Evolutionary conservation across 2,797 vertebrate genomes (phyloP).

Genomic region (Oreortyx pictus): DNA sequence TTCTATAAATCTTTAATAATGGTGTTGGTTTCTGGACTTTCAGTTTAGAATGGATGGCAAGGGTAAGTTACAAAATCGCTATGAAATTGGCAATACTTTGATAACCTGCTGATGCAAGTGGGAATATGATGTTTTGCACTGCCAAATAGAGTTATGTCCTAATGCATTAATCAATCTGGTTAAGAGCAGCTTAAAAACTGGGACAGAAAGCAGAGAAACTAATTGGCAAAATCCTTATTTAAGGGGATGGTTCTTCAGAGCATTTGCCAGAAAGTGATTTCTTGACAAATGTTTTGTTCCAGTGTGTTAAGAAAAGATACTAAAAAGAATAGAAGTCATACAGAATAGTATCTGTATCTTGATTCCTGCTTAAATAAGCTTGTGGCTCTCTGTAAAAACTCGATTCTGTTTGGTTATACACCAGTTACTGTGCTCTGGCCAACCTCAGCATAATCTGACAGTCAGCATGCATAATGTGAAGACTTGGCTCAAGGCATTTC

Average conservation of each 20-base stretch:
- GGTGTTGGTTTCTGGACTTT: not conserved
- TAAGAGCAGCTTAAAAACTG: not conserved
- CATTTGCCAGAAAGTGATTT: not conserved
- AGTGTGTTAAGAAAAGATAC: not conserved
- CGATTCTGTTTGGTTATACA: not conserved
- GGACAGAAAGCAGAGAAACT: not conserved
- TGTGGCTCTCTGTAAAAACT: not conserved
- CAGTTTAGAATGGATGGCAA: not conserved
- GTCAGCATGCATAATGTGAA: not conserved
- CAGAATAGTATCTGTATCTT: not conserved
- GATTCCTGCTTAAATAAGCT: not conserved
- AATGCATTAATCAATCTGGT: not conserved
- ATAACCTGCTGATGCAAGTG: constrained; percentile 12
- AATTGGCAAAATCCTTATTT: not conserved
- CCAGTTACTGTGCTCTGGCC: not conserved
- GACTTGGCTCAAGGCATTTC: not conserved
- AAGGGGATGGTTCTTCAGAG: not conserved
- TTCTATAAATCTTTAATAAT: not conserved
- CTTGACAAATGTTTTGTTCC: not conserved
- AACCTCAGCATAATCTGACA: not conserved
- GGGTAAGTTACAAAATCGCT: not conserved
- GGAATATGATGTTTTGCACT: not conserved
- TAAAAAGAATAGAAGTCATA: not conserved
- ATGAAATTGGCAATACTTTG: not conserved
- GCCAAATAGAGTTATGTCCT: not conserved